phyloP scores from a whole-genome alignment of 2,797 vertebrate species.

The Lophotriccus pileatus region DNA sequence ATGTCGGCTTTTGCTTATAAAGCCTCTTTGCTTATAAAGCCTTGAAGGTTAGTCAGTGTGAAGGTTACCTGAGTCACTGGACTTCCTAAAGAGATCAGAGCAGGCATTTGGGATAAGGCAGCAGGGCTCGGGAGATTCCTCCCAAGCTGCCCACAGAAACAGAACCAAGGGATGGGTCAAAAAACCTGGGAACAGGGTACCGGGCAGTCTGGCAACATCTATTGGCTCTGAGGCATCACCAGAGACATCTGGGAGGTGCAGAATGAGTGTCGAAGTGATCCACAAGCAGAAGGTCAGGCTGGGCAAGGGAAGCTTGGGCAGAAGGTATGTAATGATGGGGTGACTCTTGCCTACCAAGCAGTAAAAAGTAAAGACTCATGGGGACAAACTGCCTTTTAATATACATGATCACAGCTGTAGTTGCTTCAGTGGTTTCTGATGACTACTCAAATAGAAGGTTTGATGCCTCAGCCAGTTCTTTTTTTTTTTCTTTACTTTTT shows the following conservation, averaged over 20 bases:
- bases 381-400: neutral
- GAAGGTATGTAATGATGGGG: neutral
- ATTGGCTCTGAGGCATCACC: neutral
- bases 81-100: neutral
- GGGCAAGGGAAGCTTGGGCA: neutral
- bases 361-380: neutral
- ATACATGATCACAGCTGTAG: conserved; percentile 2
- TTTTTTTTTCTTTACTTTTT: neutral
- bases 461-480: neutral
- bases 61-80: neutral
- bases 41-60: rapidly evolving
- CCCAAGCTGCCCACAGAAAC: neutral
- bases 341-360: neutral
- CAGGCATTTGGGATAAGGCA: neutral
- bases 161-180: neutral
- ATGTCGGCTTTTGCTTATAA: neutral
- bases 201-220: neutral
- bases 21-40: neutral
- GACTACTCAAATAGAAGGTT: neutral
- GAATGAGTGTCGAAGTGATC: neutral
- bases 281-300: neutral
- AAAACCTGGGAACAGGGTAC: neutral
- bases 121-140: neutral
- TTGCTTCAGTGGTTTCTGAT: conserved; percentile 36
- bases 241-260: neutral